These are phyloP conservation scores for Ceratotherium simum DNA, from an alignment of 2,113 vertebrate species.

Conservation along the genomic window DNA sequence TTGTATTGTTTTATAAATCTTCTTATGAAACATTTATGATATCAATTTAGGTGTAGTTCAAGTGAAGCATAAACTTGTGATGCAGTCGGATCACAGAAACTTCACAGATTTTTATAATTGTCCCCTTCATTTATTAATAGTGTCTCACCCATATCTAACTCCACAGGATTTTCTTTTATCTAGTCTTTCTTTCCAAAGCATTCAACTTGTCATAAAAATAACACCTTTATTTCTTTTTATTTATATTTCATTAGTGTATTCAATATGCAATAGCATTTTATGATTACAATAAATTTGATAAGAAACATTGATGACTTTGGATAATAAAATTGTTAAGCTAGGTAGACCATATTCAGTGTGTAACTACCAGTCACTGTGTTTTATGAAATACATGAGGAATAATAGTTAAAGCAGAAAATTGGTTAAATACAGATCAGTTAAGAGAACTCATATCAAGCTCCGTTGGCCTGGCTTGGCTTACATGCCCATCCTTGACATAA, in stretches of 20 bases:
- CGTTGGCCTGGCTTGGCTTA: background rate
- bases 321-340: background rate
- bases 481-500: background rate
- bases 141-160: background rate
- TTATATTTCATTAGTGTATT: background rate
- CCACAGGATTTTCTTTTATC: conserved; percentile 11
- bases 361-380: background rate
- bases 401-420: background rate
- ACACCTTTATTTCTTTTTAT: background rate
- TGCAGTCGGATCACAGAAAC: background rate
- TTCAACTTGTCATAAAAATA: conserved; percentile 24
- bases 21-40: background rate
- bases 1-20: background rate
- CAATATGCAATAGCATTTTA: conserved; percentile 24
- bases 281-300: background rate
- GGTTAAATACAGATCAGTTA: background rate
- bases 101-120: background rate
- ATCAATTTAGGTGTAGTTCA: background rate
- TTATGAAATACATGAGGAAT: background rate
- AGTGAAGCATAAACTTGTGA: background rate
- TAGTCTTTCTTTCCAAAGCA: background rate
- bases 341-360: background rate
- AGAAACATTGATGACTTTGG: background rate
- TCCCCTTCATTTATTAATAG: background rate
- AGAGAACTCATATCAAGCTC: background rate